A percentile compares a stretch with the other conserved stretches of the same genome.
These are phyloP conservation scores for Agrotis exclamationis DNA, from an alignment of 2,888 invertebrate genomes.

Conservation along the genomic window DNA sequence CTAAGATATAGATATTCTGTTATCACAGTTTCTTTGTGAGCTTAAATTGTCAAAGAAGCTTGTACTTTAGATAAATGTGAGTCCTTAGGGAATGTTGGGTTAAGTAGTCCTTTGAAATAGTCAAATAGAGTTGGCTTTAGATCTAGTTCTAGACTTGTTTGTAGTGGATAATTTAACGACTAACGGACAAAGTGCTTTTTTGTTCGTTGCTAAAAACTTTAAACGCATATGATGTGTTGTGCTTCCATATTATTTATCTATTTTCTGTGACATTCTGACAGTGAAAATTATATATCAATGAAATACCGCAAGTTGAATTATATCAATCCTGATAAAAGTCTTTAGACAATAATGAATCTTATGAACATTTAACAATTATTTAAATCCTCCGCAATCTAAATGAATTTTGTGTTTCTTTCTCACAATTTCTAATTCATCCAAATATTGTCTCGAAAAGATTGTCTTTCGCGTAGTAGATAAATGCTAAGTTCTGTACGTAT, in stretches of 20 bases:
- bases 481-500: no score
- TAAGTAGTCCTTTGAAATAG: neutral
- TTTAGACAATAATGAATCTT: no score
- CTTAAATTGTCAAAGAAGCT: neutral
- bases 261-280: no score
- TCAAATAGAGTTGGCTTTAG: neutral
- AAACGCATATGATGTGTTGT: no score
- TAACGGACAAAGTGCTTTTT: no score
- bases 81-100: neutral
- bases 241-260: neutral
- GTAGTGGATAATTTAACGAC: neutral
- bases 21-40: conserved; percentile 19
- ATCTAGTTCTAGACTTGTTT: neutral
- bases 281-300: no score
- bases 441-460: no score
- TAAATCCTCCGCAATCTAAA: no score
- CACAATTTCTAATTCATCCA: neutral
- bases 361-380: no score
- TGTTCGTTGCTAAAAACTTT: neutral
- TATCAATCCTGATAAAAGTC: no score
- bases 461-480: no score
- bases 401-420: neutral
- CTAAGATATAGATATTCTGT: conserved; percentile 7
- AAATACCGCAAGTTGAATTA: no score
- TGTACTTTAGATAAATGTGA: conserved; percentile 11